Percentiles rank a stretch among this genome's conserved stretches.
phyloP scores from a whole-genome alignment of 2,888 invertebrate genomes.

The Arge pagana region DNA sequence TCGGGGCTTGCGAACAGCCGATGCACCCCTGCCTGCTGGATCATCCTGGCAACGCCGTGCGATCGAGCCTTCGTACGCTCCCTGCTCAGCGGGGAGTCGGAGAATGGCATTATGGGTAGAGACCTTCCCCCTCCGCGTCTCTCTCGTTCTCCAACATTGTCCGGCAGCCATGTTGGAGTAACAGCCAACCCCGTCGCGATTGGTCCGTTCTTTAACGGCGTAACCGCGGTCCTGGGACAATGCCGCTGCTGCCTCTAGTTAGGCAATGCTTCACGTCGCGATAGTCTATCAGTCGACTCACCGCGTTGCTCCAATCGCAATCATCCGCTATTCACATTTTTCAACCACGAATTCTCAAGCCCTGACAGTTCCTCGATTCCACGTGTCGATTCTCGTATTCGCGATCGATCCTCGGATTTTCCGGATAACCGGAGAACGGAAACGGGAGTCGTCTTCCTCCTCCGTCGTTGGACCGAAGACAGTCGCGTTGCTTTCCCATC shows the following conservation, averaged over 20 bases:
- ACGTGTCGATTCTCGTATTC: too few relatives aligned
- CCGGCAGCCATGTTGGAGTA: constrained; percentile 55
- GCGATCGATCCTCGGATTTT: too few relatives aligned
- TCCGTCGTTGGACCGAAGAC: too few relatives aligned
- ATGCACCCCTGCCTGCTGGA: constrained; percentile 43
- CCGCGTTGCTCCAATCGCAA: constrained; percentile 44
- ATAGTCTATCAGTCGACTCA: constrained; percentile 55
- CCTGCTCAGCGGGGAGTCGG: constrained; percentile 50
- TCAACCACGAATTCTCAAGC: too few relatives aligned
- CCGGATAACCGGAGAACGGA: too few relatives aligned
- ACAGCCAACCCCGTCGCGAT: constrained; percentile 51
- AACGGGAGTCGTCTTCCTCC: too few relatives aligned
- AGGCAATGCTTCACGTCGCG: constrained; percentile 50
- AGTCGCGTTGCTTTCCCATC: too few relatives aligned
- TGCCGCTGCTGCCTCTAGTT: constrained; percentile 38
- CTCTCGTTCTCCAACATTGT: constrained; percentile 49
- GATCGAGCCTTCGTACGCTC: constrained; percentile 41
- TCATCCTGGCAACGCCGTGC: constrained; percentile 32
- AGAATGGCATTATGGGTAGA: constrained; percentile 55
- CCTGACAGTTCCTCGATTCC: too few relatives aligned
- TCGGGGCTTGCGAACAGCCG: constrained; percentile 31
- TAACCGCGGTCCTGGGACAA: constrained; percentile 40
- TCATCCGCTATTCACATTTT: constrained; percentile 37
- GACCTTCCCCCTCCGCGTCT: constrained; percentile 39
- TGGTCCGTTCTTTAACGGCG: constrained; percentile 51